A percentile compares a stretch with the other conserved stretches of the same genome.
phyloP scores from a whole-genome alignment of 2,113 vertebrate species.

The Crotophaga sulcirostris region DNA sequence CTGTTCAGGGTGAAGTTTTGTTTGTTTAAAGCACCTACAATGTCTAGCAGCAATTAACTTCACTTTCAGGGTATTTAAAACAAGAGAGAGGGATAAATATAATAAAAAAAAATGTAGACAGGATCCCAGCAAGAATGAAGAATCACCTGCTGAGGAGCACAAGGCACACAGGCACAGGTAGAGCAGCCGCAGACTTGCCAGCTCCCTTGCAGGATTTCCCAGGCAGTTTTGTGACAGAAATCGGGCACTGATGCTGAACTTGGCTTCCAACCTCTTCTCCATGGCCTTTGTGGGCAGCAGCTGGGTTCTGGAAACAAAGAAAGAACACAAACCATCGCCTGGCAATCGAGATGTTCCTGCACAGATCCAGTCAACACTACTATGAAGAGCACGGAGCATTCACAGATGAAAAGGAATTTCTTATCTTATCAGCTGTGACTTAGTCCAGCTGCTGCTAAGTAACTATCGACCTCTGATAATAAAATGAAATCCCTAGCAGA shows the following conservation, averaged over 20 bases:
- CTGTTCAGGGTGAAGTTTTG: background rate
- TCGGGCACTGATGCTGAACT: slow-evolving; percentile 41
- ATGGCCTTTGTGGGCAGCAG: slow-evolving; percentile 74
- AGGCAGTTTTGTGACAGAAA: slow-evolving; percentile 33
- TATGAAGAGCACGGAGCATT: background rate
- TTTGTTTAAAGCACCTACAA: background rate
- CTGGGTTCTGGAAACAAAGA: slow-evolving; percentile 63
- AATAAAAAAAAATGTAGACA: background rate
- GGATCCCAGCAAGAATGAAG: background rate
- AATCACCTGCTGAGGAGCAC: slow-evolving; percentile 75
- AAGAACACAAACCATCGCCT: background rate
- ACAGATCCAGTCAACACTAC: background rate
- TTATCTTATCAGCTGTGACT: slow-evolving; percentile 39
- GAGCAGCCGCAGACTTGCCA: slow-evolving; percentile 62
- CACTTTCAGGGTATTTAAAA: background rate
- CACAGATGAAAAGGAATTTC: background rate
- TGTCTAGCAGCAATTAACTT: background rate
- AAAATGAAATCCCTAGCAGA: background rate
- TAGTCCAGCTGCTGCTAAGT: slow-evolving; percentile 21
- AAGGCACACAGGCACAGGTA: slow-evolving; percentile 71
- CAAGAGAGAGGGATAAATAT: background rate
- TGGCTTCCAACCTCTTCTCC: slow-evolving; percentile 76
- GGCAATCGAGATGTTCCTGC: background rate
- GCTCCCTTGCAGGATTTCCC: slow-evolving; percentile 46
- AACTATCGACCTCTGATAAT: background rate